These are phyloP conservation scores for Athetis lepigone DNA, from an alignment of 2,888 invertebrate species.

Conservation along the genomic window DNA sequence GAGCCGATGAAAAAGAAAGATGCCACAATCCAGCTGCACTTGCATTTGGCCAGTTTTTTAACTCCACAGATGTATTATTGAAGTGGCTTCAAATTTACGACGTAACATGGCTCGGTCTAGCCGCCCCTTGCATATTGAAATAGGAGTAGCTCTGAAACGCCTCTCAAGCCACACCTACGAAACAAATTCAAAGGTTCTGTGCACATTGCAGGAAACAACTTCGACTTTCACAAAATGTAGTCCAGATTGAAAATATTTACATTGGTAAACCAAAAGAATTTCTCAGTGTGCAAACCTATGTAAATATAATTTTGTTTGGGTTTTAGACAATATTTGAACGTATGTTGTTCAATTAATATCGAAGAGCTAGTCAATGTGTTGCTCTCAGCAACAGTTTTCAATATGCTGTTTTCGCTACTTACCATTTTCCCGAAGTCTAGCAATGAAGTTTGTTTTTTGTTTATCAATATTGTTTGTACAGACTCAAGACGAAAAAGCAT, in stretches of 20 bases:
- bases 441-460: no score
- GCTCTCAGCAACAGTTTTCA: no score
- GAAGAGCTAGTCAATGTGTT: no score
- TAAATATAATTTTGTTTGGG: neutral
- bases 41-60: neutral
- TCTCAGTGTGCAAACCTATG: neutral
- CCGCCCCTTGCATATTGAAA: constrained; percentile 56
- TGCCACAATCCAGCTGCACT: neutral
- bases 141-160: constrained; percentile 21
- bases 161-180: constrained; percentile 38
- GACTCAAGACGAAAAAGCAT: no score
- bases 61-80: constrained; percentile 24
- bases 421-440: no score
- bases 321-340: neutral
- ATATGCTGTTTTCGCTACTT: no score
- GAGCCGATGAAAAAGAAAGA: neutral
- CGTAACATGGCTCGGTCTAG: constrained; percentile 39
- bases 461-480: no score
- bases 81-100: constrained; percentile 43
- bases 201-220: constrained; percentile 31
- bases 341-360: no score
- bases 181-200: constrained; percentile 52
- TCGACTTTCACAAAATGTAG: constrained; percentile 16
- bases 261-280: constrained; percentile 7
- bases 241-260: constrained; percentile 21